These are phyloP conservation scores for Lasioglossum baleicum DNA, from an alignment of 1,140 invertebrate species.

Conservation along the genomic window DNA sequence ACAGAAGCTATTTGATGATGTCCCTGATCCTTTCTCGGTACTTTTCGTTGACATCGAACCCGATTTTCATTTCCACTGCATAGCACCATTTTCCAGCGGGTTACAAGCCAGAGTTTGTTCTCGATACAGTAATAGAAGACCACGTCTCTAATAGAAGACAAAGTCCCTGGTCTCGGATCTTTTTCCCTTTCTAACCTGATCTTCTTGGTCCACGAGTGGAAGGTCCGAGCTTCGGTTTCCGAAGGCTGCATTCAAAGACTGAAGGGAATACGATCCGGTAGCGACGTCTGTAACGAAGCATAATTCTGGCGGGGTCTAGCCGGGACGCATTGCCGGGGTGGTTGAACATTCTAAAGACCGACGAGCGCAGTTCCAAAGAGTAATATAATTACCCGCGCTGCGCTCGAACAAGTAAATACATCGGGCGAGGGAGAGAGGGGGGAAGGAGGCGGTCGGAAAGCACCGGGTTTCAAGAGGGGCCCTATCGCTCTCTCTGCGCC, in stretches of 20 bases:
- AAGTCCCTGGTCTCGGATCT: neutral
- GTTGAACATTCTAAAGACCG: slow-evolving; percentile 38
- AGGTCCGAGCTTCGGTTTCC: slow-evolving; percentile 34
- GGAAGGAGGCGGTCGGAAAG: too few species aligned
- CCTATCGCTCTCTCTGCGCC: slow-evolving; percentile 30
- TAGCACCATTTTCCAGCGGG: slow-evolving; percentile 29
- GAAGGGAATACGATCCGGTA: slow-evolving; percentile 37
- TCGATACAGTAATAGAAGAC: too few species aligned
- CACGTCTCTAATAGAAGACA: too few species aligned
- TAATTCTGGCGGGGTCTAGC: slow-evolving; percentile 37
- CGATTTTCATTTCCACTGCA: slow-evolving; percentile 39
- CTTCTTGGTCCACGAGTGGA: neutral
- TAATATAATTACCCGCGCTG: slow-evolving; percentile 61
- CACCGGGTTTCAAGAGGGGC: slow-evolving; percentile 24
- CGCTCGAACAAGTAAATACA: slow-evolving; percentile 50
- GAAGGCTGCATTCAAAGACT: slow-evolving; percentile 31
- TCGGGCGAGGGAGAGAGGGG: slow-evolving; percentile 11
- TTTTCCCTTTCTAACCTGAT: neutral
- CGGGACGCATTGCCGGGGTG: neutral
- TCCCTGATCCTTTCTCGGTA: too few species aligned
- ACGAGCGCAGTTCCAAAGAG: slow-evolving; percentile 55
- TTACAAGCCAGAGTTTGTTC: slow-evolving; percentile 27
- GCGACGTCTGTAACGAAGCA: slow-evolving; percentile 43
- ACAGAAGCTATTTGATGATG: too few species aligned
- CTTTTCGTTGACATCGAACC: slow-evolving; percentile 28